These are phyloP conservation scores for Conistra vaccinii DNA, from an alignment of 2,888 invertebrate species.

Conservation along the genomic window DNA sequence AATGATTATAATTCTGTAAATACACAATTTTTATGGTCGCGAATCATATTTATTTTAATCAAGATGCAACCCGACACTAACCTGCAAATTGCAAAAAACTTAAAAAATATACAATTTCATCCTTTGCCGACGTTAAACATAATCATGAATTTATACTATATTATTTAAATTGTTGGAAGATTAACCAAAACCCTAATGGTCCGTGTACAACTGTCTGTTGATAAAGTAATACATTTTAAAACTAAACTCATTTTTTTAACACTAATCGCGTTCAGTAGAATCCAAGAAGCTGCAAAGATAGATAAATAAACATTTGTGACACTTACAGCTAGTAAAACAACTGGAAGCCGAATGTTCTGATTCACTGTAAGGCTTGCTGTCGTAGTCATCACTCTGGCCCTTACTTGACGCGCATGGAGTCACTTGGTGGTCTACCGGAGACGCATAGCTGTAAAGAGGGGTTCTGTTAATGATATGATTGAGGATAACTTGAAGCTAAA, in stretches of 20 bases:
- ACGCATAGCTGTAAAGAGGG: constrained; percentile 83
- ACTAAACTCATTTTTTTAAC: background rate
- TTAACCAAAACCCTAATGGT: background rate
- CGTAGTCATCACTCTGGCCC: constrained; percentile 90
- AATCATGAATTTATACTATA: background rate
- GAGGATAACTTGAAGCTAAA: background rate
- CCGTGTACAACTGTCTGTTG: background rate
- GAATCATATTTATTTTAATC: too few relatives aligned
- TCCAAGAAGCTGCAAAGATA: background rate
- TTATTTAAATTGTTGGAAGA: background rate
- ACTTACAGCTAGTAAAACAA: constrained; percentile 89
- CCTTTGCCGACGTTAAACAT: too few relatives aligned
- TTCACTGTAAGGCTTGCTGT: constrained; percentile 89
- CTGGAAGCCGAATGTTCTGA: constrained; percentile 89
- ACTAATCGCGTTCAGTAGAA: background rate
- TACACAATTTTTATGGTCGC: too few relatives aligned
- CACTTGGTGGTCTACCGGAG: constrained; percentile 87
- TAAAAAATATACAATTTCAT: too few relatives aligned
- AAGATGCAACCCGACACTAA: too few relatives aligned
- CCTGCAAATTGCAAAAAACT: too few relatives aligned
- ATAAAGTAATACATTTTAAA: background rate
- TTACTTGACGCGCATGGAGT: constrained; percentile 91
- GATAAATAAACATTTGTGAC: background rate
- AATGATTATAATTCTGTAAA: too few relatives aligned
- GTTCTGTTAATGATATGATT: constrained; percentile 4